phyloP scores from a whole-genome alignment of 2,113 vertebrate genomes.

The Setophaga petechia region DNA sequence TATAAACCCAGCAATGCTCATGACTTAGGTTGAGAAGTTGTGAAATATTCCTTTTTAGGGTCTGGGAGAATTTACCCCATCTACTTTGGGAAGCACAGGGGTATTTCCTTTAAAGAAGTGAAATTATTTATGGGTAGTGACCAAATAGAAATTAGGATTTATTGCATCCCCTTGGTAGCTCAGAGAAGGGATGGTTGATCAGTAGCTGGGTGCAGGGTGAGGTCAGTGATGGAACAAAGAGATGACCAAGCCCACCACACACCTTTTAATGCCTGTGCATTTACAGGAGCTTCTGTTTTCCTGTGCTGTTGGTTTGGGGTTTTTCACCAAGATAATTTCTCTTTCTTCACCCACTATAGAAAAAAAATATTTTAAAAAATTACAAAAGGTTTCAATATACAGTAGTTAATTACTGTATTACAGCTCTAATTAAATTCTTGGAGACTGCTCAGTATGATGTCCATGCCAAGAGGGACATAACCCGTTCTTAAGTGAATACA shows the following conservation, averaged over 20 bases:
- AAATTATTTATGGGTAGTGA: not conserved
- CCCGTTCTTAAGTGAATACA: constrained; percentile 34
- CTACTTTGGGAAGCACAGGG: not conserved
- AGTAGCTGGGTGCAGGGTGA: not conserved
- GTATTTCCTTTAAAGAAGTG: not conserved
- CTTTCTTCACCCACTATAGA: not conserved
- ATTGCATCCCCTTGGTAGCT: not conserved
- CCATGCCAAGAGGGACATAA: constrained; percentile 48
- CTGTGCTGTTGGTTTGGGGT: not conserved
- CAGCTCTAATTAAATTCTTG: constrained; percentile 61
- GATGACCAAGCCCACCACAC: not conserved
- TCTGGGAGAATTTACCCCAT: not conserved
- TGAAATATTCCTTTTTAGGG: not conserved
- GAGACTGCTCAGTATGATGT: constrained; percentile 25
- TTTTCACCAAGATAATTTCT: not conserved
- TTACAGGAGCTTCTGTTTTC: not conserved
- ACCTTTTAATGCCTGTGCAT: not conserved
- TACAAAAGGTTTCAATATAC: constrained; percentile 35
- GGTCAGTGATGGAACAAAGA: not conserved
- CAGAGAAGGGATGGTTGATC: not conserved
- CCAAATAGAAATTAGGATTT: not conserved
- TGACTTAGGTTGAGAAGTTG: not conserved
- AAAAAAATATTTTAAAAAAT: not conserved
- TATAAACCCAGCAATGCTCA: not conserved
- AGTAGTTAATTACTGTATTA: constrained; percentile 37